Conservation (phyloP, 2,888 invertebrate genomes). For the Stegana nigrithorax region DNA sequence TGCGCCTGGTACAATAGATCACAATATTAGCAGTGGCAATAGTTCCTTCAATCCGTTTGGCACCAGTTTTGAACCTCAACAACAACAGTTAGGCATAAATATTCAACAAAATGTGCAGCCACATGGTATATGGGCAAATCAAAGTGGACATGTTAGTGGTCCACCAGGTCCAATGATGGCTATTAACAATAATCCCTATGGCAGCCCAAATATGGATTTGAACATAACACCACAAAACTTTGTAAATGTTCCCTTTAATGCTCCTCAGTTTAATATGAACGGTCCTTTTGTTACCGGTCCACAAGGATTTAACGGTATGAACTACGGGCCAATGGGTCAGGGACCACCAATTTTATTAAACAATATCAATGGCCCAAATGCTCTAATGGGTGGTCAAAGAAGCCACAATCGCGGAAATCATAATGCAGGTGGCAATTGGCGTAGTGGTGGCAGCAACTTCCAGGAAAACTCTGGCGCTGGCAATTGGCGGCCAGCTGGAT, state of each 20-base stretch:
- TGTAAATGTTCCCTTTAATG: conserved; percentile 22
- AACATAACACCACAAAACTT: conserved; percentile 30
- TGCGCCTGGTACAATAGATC: conserved; percentile 20
- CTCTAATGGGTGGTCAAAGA: conserved; percentile 52
- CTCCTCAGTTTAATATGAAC: conserved; percentile 45
- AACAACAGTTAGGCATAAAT: conserved; percentile 22
- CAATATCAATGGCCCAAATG: conserved; percentile 52
- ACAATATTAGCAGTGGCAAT: conserved; percentile 35
- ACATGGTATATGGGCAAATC: conserved; percentile 46
- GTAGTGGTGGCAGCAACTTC: conserved; percentile 64
- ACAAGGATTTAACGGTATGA: conserved; percentile 31
- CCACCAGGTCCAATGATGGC: conserved; percentile 47
- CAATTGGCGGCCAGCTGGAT: conserved; percentile 72
- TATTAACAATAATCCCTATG: conserved; percentile 39
- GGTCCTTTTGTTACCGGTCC: conserved; percentile 33
- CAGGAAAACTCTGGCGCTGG: conserved; percentile 57
- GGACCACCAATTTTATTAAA: conserved; percentile 38
- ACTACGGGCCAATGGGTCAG: conserved; percentile 22
- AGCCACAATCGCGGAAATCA: conserved; percentile 48
- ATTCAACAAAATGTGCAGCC: conserved; percentile 24
- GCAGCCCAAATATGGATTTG: conserved; percentile 39
- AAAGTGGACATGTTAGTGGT: conserved; percentile 25
- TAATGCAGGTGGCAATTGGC: conserved; percentile 57
- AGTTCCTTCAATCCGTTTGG: conserved; percentile 62
- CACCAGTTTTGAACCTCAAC: conserved; percentile 34